These are phyloP conservation scores for Pseudococcus jackbeardsleyi DNA, from an alignment of 2,888 invertebrate species.

Conservation along the genomic window DNA sequence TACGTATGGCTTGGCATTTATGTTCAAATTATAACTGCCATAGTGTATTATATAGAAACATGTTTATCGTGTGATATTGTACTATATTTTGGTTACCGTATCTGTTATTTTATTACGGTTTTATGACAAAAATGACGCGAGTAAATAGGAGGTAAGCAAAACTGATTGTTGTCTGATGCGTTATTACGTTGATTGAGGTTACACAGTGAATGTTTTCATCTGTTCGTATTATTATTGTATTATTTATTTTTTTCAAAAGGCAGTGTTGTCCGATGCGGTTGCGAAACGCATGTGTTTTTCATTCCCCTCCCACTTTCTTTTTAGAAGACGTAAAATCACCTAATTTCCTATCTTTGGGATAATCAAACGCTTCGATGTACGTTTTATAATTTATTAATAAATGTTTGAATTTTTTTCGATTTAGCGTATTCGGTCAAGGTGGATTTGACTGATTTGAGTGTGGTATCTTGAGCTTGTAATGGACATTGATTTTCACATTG, in stretches of 20 bases:
- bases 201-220: constrained; percentile 3
- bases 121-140: neutral
- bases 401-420: constrained; percentile 40
- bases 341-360: constrained; percentile 25
- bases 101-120: constrained; percentile 36
- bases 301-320: constrained; percentile 50
- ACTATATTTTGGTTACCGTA: constrained; percentile 34
- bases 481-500: too few species aligned
- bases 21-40: constrained; percentile 46
- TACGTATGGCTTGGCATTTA: neutral
- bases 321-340: constrained; percentile 25
- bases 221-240: neutral
- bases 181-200: neutral
- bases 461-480: too few species aligned
- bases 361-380: constrained; percentile 53
- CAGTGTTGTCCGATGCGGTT: constrained; percentile 25
- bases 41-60: constrained; percentile 16
- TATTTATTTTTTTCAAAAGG: neutral
- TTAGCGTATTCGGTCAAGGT: too few species aligned
- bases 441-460: neutral
- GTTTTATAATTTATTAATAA: constrained; percentile 54
- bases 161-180: constrained; percentile 4
- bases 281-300: neutral
- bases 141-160: constrained; percentile 12
- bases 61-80: constrained; percentile 31